Conservation (phyloP, 2,113 vertebrate species). For the Urocynchramus pylzowi region DNA sequence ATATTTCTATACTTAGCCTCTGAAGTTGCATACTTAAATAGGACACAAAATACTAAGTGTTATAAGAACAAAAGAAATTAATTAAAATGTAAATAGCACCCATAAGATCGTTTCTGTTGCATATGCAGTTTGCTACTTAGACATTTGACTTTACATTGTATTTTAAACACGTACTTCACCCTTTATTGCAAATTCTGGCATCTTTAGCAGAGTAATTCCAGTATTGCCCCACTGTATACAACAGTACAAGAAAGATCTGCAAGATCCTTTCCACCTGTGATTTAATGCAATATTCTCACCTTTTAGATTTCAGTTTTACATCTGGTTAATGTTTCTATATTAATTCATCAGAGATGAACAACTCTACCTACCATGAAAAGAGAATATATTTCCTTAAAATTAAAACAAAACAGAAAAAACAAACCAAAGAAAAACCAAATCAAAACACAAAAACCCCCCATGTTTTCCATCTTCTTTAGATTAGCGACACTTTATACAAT, state of each 20-base stretch:
- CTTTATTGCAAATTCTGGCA: not conserved
- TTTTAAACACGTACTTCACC: not conserved
- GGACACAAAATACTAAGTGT: not conserved
- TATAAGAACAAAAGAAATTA: not conserved
- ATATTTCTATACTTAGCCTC: slow-evolving; percentile 68
- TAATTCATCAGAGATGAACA: not conserved
- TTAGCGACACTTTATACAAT: fast-evolving
- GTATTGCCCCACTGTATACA: not conserved
- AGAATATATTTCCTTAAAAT: not conserved
- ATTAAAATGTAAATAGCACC: not conserved
- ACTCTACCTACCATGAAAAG: not conserved
- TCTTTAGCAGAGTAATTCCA: not conserved
- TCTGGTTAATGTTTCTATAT: not conserved
- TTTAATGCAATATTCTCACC: not conserved
- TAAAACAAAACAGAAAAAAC: not conserved
- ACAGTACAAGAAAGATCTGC: not conserved
- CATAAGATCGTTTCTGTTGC: not conserved
- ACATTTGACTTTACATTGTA: not conserved
- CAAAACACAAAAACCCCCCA: not conserved
- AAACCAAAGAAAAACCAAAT: not conserved
- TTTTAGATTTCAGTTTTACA: not conserved
- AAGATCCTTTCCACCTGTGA: not conserved
- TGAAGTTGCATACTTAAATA: slow-evolving; percentile 43
- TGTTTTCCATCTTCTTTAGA: not conserved
- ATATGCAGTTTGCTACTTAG: not conserved